These are phyloP conservation scores for Flabesymbios commensalis DNA, from an alignment of 2,888 invertebrate genomes.

Conservation along the genomic window DNA sequence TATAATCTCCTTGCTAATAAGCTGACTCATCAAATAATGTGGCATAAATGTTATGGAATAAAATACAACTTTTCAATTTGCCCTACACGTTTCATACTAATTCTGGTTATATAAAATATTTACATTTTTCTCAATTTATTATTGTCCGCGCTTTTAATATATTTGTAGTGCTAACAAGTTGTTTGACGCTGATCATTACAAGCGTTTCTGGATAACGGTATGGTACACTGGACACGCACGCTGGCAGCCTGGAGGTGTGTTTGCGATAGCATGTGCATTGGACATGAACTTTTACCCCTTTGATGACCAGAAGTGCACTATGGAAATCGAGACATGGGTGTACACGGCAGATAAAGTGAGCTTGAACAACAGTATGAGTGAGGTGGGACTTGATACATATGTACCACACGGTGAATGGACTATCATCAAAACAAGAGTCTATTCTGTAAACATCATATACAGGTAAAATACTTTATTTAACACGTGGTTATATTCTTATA, in stretches of 20 bases:
- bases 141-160: too few species aligned
- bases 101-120: too few species aligned
- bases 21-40: too few species aligned
- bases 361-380: constrained; percentile 12
- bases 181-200: constrained; percentile 28
- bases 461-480: too few species aligned
- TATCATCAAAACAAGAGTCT: constrained; percentile 29
- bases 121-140: too few species aligned
- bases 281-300: constrained; percentile 39
- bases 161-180: constrained; percentile 21
- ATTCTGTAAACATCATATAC: constrained; percentile 6
- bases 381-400: constrained; percentile 32
- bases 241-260: constrained; percentile 29
- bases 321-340: constrained; percentile 37
- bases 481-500: too few species aligned
- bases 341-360: constrained; percentile 36
- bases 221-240: constrained; percentile 13
- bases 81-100: too few species aligned
- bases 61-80: too few species aligned
- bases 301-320: constrained; percentile 31
- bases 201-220: constrained; percentile 27
- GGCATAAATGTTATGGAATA: too few species aligned
- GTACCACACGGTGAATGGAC: constrained; percentile 42
- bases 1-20: too few species aligned
- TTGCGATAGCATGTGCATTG: constrained; percentile 31